These are phyloP conservation scores for Ctenosaura bakeri DNA, from an alignment of 2,797 vertebrate species.

Conservation along the genomic window DNA sequence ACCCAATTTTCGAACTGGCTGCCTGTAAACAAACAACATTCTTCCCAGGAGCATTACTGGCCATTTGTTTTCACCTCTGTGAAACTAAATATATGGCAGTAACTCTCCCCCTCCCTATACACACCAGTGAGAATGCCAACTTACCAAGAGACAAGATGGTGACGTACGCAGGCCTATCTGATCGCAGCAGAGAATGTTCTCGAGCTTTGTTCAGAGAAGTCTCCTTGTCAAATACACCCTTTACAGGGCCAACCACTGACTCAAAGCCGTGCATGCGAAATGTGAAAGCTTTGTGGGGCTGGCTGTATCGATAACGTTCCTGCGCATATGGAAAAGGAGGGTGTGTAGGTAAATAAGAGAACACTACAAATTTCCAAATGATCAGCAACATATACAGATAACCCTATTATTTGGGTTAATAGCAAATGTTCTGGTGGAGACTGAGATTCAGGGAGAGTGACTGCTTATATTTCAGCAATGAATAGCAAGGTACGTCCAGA, in stretches of 20 bases:
- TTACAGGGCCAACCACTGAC: constrained; percentile 96
- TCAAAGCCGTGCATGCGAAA: constrained; percentile 98
- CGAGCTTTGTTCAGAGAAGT: constrained; percentile 98
- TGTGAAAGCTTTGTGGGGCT: constrained; percentile 97
- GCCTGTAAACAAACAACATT: neutral
- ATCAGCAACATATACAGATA: neutral
- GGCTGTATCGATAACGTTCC: constrained; percentile 98
- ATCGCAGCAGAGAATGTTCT: constrained; percentile 97
- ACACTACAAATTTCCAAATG: neutral
- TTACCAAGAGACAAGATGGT: constrained; percentile 97
- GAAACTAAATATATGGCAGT: neutral
- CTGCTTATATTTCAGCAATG: neutral
- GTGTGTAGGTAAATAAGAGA: neutral
- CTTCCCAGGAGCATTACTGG: neutral
- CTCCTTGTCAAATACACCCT: constrained; percentile 98
- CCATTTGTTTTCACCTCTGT: neutral
- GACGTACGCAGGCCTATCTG: constrained; percentile 95
- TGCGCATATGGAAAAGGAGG: constrained; percentile 65
- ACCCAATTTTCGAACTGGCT: neutral
- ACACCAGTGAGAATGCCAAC: constrained; percentile 26
- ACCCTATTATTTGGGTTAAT: neutral
- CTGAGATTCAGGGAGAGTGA: neutral
- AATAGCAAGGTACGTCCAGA: no score
- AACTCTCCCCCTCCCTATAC: neutral
- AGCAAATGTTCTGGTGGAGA: neutral